Evolutionary conservation across 2,888 invertebrate genomes (phyloP).

Genomic region (Emesis castigata): DNA sequence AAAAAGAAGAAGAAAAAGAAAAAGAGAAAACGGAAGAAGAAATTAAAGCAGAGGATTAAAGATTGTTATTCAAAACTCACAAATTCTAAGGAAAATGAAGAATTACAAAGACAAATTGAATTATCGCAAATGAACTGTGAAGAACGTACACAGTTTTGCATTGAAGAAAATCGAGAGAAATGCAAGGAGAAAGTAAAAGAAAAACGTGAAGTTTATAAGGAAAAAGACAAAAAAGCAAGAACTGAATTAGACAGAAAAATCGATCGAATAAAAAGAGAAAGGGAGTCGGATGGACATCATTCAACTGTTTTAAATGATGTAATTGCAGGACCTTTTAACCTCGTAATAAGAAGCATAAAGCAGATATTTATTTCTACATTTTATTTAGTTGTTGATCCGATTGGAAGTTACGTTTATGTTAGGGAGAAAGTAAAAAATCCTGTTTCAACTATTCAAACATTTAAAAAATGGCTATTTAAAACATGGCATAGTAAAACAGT

Average conservation of each 20-base stretch:
- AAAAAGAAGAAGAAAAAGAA: not conserved
- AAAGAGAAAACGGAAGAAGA: conserved; percentile 20
- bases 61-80: not conserved
- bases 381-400: conserved; percentile 69
- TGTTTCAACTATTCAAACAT: conserved; percentile 53
- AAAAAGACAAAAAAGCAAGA: conserved; percentile 44
- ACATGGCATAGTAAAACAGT: conserved; percentile 71
- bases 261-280: conserved; percentile 59
- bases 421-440: conserved; percentile 67
- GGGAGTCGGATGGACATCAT: conserved; percentile 55
- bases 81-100: not conserved
- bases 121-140: conserved; percentile 11
- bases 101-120: conserved; percentile 13
- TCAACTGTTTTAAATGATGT: conserved; percentile 70
- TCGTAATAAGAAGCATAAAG: conserved; percentile 42
- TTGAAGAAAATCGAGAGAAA: conserved; percentile 25
- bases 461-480: conserved; percentile 61
- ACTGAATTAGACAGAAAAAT: conserved; percentile 54
- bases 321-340: conserved; percentile 67
- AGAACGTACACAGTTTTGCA: conserved; percentile 21
- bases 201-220: conserved; percentile 58
- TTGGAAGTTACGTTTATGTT: conserved; percentile 64
- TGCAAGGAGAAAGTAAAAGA: conserved; percentile 50
- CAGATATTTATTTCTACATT: conserved; percentile 48
- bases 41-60: conserved; percentile 18